Evolutionary conservation across 92 coral and sea anemone genomes (phyloP).

Genomic region (Porites lobata): DNA sequence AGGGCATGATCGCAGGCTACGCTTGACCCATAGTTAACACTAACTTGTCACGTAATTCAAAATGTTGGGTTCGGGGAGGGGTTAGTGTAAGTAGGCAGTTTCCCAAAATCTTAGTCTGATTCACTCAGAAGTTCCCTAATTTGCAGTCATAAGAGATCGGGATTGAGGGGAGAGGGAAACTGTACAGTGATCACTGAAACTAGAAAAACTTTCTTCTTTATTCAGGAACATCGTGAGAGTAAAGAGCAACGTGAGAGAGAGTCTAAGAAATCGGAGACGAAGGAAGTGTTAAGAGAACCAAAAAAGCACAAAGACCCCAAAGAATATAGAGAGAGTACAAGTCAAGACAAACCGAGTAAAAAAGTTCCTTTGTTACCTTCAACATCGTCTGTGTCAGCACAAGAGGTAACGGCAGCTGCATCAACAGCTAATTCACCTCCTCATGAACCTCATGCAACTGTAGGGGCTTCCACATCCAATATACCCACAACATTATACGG

Average conservation of each 20-base stretch:
- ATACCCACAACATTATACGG: conserved; percentile 72
- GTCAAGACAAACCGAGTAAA: conserved; percentile 78
- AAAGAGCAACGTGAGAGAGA: conserved; percentile 80
- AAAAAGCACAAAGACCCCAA: conserved; percentile 77
- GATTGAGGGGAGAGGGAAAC: too few species aligned
- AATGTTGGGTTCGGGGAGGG: too few species aligned
- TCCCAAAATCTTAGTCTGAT: too few species aligned
- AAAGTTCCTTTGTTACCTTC: conserved; percentile 78
- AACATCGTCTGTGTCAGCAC: conserved; percentile 67
- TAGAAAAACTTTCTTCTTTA: background rate
- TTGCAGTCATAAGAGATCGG: too few species aligned
- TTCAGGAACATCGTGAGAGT: conserved; percentile 52
- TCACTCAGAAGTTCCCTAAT: too few species aligned
- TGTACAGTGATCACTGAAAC: too few species aligned
- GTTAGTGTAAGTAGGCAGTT: too few species aligned
- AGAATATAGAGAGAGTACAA: conserved; percentile 79
- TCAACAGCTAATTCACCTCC: conserved; percentile 64
- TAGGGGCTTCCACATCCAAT: conserved; percentile 73
- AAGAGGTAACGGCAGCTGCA: conserved; percentile 55
- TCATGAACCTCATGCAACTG: conserved; percentile 61
- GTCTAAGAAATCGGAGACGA: conserved; percentile 70
- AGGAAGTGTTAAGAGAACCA: conserved; percentile 43
- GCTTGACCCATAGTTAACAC: too few species aligned
- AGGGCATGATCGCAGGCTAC: too few species aligned
- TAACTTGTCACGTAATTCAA: too few species aligned